Base-by-base conservation (phyloP, 2,888 invertebrate species). In the Abrostola triplasia region DNA sequence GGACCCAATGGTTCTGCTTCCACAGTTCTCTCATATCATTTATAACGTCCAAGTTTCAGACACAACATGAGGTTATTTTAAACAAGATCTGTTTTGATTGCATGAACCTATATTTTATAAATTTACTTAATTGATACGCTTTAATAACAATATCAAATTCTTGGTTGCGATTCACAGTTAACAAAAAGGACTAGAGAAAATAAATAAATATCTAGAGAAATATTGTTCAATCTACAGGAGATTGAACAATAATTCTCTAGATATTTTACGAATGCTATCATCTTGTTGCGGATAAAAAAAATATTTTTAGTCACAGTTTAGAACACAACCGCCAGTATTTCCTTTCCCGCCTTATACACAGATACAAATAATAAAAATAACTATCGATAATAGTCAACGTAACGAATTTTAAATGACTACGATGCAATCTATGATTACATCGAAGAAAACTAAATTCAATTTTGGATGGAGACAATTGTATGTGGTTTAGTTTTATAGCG, bases 361-460 rank as follows among this genome's bases (percentile, higher is more conserved):
- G 48, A 44, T 41, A 24, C 59, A 54, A 73, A 69, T 64, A 40
- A 64, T 52, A 65, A 59, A 63, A n/a, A 60, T 58, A 59, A 0
- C 47, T 69, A 42, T 48, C 49, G 44, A 59, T 48, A 51, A 61
- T 47, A 68, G 69, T 67, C 59, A 56, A 67, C 69, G 77, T 64
- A 60, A 57, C 79, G 69, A 74, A 78, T 79, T 67, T 56, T 52
- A 64, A 70, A 79, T 75, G 59, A 75, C 69, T 10, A 35, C 49
- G 10, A 9, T 58, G 48, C 67, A 77, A 76, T 74, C 62, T 77
- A 37, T 58, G 63, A 75, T 77, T 79, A 67, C 41, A 70, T 66
- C 67, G 67, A 9, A 12, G 47, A 70, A 55, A 54, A 54, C 10
- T 50, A 36, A 52, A 36, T 10, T 56, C 51, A 51, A 48, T 56